phyloP scores from a whole-genome alignment of 2,113 vertebrate genomes.

The Psilopogon haemacephalus region DNA sequence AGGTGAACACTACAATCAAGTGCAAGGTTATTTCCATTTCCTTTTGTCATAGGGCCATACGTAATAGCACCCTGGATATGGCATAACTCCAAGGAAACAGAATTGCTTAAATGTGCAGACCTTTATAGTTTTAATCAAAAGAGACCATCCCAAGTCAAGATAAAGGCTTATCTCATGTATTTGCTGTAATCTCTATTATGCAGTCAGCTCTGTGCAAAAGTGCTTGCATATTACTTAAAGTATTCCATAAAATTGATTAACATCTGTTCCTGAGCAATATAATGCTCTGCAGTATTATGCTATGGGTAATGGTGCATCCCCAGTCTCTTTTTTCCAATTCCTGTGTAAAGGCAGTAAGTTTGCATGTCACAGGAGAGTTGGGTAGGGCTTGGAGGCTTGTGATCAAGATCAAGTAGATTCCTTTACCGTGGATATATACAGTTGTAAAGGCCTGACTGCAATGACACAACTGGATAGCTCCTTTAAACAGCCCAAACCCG shows the following conservation, averaged over 20 bases:
- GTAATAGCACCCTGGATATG: neutral
- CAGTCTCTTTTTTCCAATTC: slow-evolving; percentile 15
- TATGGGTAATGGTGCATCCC: slow-evolving; percentile 30
- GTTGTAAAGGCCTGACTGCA: slow-evolving; percentile 56
- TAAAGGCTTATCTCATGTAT: slow-evolving; percentile 43
- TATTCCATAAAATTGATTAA: slow-evolving; percentile 49
- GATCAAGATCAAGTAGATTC: slow-evolving; percentile 56
- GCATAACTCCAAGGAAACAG: neutral
- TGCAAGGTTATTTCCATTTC: neutral
- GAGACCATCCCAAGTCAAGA: neutral
- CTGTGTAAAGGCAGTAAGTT: slow-evolving; percentile 59
- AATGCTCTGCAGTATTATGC: slow-evolving; percentile 29
- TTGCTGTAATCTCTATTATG: slow-evolving; percentile 44
- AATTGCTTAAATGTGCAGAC: neutral
- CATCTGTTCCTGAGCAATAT: slow-evolving; percentile 21
- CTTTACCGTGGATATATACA: slow-evolving; percentile 50
- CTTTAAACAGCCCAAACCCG: slow-evolving; percentile 47
- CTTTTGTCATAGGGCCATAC: neutral
- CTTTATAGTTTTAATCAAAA: slow-evolving; percentile 26
- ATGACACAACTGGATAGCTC: slow-evolving; percentile 44
- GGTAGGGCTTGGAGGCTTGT: neutral
- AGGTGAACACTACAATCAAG: neutral
- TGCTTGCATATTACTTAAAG: slow-evolving; percentile 61
- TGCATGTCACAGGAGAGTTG: neutral
- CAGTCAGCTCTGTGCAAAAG: slow-evolving; percentile 38